Conservation (phyloP, 2,113 vertebrate genomes). For the Plotosus lineatus region DNA sequence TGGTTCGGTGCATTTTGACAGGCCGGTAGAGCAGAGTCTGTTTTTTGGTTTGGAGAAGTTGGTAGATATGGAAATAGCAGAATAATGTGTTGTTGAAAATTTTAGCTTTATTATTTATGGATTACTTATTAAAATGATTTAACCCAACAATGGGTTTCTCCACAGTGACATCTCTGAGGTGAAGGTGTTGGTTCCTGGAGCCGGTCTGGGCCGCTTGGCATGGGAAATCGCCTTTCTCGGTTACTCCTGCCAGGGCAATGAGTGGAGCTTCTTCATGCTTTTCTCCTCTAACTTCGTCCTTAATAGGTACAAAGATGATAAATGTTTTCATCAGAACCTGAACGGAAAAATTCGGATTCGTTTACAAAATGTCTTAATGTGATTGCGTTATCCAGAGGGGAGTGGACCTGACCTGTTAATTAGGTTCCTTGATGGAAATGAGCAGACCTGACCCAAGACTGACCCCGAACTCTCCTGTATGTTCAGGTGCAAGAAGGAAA, state of each 20-base stretch:
- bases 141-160: conserved; percentile 56
- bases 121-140: too few relatives aligned
- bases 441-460: not conserved
- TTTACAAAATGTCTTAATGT: not conserved
- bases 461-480: conserved; percentile 25
- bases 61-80: too few relatives aligned
- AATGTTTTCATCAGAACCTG: too few relatives aligned
- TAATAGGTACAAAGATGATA: conserved; percentile 85
- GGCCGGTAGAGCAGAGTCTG: too few relatives aligned
- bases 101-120: too few relatives aligned
- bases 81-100: too few relatives aligned
- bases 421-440: not conserved
- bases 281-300: conserved; percentile 99
- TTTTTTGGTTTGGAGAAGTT: too few relatives aligned
- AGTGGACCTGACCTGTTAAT: not conserved
- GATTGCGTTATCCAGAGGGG: not conserved
- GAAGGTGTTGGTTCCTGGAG: conserved; percentile 94
- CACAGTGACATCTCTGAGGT: conserved; percentile 93
- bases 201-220: conserved; percentile 94
- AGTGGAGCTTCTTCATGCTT: conserved; percentile 99
- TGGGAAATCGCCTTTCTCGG: conserved; percentile 97
- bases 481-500: conserved; percentile 90
- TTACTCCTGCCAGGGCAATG: conserved; percentile 96
- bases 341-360: not conserved
- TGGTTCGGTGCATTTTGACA: too few relatives aligned